These are phyloP conservation scores for Leptodactylus fallax DNA, from an alignment of 2,797 vertebrate genomes.

Conservation along the genomic window DNA sequence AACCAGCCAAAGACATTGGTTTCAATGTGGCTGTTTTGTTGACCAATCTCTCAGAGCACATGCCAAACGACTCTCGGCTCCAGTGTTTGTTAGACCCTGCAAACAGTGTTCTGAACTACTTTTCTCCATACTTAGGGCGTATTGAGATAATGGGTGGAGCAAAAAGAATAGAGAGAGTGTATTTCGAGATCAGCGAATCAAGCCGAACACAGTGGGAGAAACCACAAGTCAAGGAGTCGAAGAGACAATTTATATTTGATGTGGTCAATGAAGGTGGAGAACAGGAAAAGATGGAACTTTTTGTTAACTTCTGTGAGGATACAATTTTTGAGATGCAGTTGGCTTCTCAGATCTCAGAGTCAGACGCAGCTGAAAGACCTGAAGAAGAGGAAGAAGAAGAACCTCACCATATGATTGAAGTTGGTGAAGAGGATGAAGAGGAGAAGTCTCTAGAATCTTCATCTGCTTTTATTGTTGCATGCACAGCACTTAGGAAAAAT, in stretches of 20 bases:
- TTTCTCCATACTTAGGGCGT: conserved; percentile 92
- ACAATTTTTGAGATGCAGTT: conserved; percentile 99
- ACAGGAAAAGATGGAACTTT: conserved; percentile 98
- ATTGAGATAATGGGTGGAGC: conserved; percentile 99
- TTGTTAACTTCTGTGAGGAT: conserved; percentile 98
- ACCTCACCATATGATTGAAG: conserved; percentile 76
- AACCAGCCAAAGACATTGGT: conserved; percentile 97
- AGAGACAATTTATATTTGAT: conserved; percentile 97
- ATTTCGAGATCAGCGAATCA: conserved; percentile 98
- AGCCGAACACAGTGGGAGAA: conserved; percentile 99
- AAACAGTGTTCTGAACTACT: conserved; percentile 96
- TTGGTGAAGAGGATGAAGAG: conserved; percentile 81
- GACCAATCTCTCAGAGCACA: conserved; percentile 96
- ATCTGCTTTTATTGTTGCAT: conserved; percentile 90
- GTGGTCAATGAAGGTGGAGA: conserved; percentile 98
- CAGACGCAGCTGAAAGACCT: conserved; percentile 84
- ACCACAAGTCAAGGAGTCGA: conserved; percentile 98
- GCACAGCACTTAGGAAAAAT: conserved; percentile 84
- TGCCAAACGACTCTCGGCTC: conserved; percentile 94
- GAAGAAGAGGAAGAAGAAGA: conserved; percentile 82
- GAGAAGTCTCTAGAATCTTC: conserved; percentile 81
- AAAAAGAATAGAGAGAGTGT: conserved; percentile 97
- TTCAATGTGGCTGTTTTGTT: conserved; percentile 95
- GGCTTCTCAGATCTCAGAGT: conserved; percentile 95
- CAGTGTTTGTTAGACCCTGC: conserved; percentile 90